A percentile compares a stretch with the other conserved stretches of the same genome.
Evolutionary conservation across 1,140 invertebrate genomes (phyloP).

Genomic region (Zophobas atratus): DNA sequence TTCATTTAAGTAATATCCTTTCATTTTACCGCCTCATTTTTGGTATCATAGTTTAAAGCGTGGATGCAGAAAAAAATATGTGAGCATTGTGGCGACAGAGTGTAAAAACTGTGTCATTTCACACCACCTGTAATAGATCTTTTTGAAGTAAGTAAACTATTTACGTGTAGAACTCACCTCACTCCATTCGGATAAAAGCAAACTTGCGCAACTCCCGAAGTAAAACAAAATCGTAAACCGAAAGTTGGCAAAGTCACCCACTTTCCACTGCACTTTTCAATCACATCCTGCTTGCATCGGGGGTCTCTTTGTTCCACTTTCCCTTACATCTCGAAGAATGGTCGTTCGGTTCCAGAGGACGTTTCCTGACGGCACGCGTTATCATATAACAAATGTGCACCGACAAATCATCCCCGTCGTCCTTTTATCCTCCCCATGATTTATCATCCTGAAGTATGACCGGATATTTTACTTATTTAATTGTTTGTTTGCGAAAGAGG

Average conservation of each 20-base stretch:
- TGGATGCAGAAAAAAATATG: no score
- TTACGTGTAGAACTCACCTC: no score
- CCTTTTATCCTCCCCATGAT: constrained; percentile 56
- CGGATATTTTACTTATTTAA: constrained; percentile 63
- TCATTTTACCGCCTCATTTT: no score
- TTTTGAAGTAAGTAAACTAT: no score
- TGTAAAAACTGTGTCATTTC: no score
- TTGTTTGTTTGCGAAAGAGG: constrained; percentile 60
- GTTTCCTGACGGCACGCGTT: constrained; percentile 52
- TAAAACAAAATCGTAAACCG: background rate
- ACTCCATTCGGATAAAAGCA: no score
- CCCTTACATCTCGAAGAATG: constrained; percentile 23
- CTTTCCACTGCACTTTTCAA: constrained; percentile 14
- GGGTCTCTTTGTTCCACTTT: constrained; percentile 29
- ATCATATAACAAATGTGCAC: constrained; percentile 59
- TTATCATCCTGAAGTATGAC: constrained; percentile 53
- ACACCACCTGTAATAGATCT: background rate
- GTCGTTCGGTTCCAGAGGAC: constrained; percentile 25
- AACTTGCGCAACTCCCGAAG: no score
- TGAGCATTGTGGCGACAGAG: no score
- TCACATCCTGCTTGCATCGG: constrained; percentile 8
- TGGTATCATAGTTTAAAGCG: no score
- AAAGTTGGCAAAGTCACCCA: constrained; percentile 10
- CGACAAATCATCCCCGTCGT: constrained; percentile 60
- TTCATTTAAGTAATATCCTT: no score